phyloP scores from a whole-genome alignment of 2,888 invertebrate species.

The Tetheella fluctuosa region DNA sequence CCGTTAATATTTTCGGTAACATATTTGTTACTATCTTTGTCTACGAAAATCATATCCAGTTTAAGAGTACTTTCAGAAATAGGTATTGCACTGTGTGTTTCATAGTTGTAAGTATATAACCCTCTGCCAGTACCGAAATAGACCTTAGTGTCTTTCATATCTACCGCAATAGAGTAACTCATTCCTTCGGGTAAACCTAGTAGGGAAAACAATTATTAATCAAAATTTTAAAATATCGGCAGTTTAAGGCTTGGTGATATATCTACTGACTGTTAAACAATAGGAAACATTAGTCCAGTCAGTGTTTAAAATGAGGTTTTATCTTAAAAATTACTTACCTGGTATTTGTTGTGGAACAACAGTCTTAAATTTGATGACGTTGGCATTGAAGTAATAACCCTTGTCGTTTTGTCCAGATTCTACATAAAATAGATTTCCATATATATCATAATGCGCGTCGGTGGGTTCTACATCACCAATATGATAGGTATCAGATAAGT shows the following conservation, averaged over 20 bases:
- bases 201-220: slow-evolving; percentile 19
- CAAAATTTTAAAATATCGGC: no score
- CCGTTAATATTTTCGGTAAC: slow-evolving; percentile 64
- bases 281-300: no score
- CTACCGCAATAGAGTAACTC: slow-evolving; percentile 70
- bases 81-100: slow-evolving; percentile 50
- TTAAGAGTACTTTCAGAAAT: slow-evolving; percentile 51
- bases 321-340: slow-evolving; percentile 48
- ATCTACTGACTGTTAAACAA: no score
- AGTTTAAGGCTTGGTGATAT: no score
- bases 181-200: slow-evolving; percentile 65
- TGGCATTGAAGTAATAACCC: slow-evolving; percentile 61
- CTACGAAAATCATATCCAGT: slow-evolving; percentile 65
- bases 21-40: slow-evolving; percentile 70
- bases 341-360: slow-evolving; percentile 49
- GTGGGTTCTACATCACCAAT: slow-evolving; percentile 59
- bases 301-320: neutral
- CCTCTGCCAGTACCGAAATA: slow-evolving; percentile 72
- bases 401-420: slow-evolving; percentile 50
- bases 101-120: slow-evolving; percentile 63
- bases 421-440: slow-evolving; percentile 70
- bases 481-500: slow-evolving; percentile 51
- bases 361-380: slow-evolving; percentile 53
- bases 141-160: slow-evolving; percentile 57
- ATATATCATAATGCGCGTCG: slow-evolving; percentile 66